A percentile compares a stretch with the other conserved stretches of the same genome.
Conservation (phyloP, 2,888 invertebrate genomes). For the Pseudolycoriella hygida region DNA sequence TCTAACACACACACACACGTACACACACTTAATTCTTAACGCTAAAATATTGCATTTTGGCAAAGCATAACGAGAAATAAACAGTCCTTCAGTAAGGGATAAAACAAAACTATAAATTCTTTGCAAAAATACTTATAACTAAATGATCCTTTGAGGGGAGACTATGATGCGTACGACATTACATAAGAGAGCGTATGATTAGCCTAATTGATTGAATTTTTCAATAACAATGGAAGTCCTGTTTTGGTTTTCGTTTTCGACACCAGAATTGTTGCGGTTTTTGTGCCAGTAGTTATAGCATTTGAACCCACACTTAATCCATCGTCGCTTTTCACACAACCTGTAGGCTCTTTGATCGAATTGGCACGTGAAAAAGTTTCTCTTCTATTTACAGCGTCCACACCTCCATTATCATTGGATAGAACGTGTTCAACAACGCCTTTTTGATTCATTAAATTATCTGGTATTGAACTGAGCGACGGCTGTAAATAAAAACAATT, state of each 20-base stretch:
- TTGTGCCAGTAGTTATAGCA: constrained; percentile 11
- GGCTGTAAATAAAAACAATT: too few relatives aligned
- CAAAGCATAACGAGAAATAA: too few relatives aligned
- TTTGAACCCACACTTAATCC: too few relatives aligned
- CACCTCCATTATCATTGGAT: neutral
- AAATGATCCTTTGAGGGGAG: too few relatives aligned
- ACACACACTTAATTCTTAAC: too few relatives aligned
- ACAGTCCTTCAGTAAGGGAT: too few relatives aligned
- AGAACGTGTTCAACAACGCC: neutral
- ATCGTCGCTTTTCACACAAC: constrained; percentile 8
- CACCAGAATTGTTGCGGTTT: constrained; percentile 30
- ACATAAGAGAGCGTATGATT: too few relatives aligned
- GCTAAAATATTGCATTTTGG: too few relatives aligned
- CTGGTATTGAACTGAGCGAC: neutral
- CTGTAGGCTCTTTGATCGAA: neutral
- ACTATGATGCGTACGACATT: too few relatives aligned
- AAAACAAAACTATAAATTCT: too few relatives aligned
- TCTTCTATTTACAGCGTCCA: neutral
- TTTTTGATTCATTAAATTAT: neutral
- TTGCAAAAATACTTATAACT: too few relatives aligned
- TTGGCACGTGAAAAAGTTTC: neutral
- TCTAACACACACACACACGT: too few relatives aligned
- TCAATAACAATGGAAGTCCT: constrained; percentile 22
- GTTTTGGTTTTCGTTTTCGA: constrained; percentile 31
- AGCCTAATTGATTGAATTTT: neutral